Conservation (phyloP, 1,140 invertebrate species). For the Monochamus saltuarius region DNA sequence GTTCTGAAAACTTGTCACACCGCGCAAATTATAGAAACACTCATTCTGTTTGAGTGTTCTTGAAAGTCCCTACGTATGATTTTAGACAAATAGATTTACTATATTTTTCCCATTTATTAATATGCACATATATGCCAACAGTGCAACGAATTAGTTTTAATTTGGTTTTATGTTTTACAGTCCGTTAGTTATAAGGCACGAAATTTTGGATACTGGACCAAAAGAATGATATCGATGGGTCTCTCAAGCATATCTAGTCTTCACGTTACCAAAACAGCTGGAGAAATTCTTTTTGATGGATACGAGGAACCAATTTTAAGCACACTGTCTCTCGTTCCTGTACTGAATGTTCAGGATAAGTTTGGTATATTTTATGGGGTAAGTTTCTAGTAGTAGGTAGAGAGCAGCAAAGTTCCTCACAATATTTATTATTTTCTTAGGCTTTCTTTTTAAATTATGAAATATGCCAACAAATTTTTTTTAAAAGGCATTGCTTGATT, state of each 20-base stretch:
- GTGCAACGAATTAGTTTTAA: background rate
- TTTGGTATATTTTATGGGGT: slow-evolving; percentile 84
- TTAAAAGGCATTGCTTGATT: too few species aligned
- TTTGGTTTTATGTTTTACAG: slow-evolving; percentile 54
- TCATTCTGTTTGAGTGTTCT: background rate
- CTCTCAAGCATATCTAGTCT: slow-evolving; percentile 45
- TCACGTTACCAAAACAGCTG: slow-evolving; percentile 63
- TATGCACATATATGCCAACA: too few species aligned
- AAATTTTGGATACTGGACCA: slow-evolving; percentile 57
- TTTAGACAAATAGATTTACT: background rate
- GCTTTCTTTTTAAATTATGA: too few species aligned
- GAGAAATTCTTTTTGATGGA: slow-evolving; percentile 77
- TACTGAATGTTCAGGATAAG: slow-evolving; percentile 56
- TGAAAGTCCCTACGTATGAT: background rate
- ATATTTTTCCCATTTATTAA: too few species aligned
- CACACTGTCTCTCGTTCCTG: slow-evolving; percentile 60
- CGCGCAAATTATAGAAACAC: background rate
- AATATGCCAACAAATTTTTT: too few species aligned
- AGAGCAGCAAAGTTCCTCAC: too few species aligned
- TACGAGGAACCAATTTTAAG: slow-evolving; percentile 71
- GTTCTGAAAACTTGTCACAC: background rate
- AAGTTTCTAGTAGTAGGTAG: too few species aligned
- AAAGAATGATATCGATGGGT: slow-evolving; percentile 42
- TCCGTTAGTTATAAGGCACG: slow-evolving; percentile 66
- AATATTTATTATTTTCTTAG: too few species aligned